Base-by-base conservation (phyloP, 2,113 vertebrate species). In the Petroica traversi region DNA sequence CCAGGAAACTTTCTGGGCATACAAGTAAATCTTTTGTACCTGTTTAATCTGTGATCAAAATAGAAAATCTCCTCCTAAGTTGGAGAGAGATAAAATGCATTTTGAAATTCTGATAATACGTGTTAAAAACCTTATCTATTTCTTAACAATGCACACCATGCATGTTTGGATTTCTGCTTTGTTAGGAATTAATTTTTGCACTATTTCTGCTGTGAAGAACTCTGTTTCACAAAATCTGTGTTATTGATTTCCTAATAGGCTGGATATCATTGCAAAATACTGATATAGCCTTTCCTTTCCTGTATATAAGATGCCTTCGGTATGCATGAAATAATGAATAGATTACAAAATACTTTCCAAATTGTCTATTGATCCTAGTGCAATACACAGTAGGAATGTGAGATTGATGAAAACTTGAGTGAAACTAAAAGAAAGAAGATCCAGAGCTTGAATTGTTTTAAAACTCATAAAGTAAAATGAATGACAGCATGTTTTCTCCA, bases 321-420 rank as follows among this genome's bases (percentile, higher is more conserved):
- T 82, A 88, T 94, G 85, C 71, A 88, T 58, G 33, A 92, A 97
- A 81, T 96, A 92, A 94, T 93, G 67, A 97, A 95, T 97, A 97
- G 95, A 96, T 97, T 96, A 96, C 58, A 95, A 91, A 92, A 89
- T 51, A 92, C 88, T 94, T 97, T 94, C 64, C 80, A 97, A 96
- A 97, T 93, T 95, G 59, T 87, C 28, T 97, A 96, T 97, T 88
- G 97, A 98, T 97, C 76, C 78, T 85, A 61, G 34, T 75, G 51
- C 25, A 88, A 20, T 40, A 84, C 48, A 90, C 22, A 62, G 36
- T 46, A 92, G 57, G 8, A 61, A 58, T 20, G 63, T 22, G 58
- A 90, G 92, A 85, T 16, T 81, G 58, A 94, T 91, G 62, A 77
- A 92, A 87, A 81, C 20, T 57, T 82, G 18, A 93, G 20, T 31